Base-by-base conservation (phyloP, 2,888 invertebrate species). In the Ennomos quercinarius region DNA sequence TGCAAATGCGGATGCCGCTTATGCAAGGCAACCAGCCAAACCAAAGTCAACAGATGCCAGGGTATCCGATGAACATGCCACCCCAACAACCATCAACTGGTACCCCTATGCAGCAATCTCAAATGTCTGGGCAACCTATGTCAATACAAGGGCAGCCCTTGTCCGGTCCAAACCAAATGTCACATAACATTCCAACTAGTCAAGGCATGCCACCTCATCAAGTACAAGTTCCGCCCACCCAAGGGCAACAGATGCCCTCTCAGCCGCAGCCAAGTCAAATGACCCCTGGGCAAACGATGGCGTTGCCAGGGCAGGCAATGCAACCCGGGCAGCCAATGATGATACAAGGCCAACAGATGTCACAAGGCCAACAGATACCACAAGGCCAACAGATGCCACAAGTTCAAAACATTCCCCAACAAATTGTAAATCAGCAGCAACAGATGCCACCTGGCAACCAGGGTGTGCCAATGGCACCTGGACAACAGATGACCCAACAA, bases 1-100 rank as follows among this genome's bases (percentile, higher is more conserved):
- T 91, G 83, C 89, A 88, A 74, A 84, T 91, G 84, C 86, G 91
- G 73, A 86, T 90, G 85, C 83, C 89, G 8, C 67, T 84, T 46
- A 83, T 86, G 78, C 88, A 81, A 65, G 83, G 81, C 10, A 84
- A 78, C 57, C 83, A 81, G 53, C 77, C 80, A 8, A 85, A 76
- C 60, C 55, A 72, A 27, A 83, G 78, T 56, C 84, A 80, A 54
- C 87, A 85, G 73, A 73, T 83, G 2, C 80, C 83, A 9, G 83
- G 80, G n/a, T 91, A 84, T 59, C 75, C 82, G 9, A 74, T 85
- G 66, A 84, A 76, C 67, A 74, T 86, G 66, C 81, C 78, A 45
- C 88, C 79, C 68, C 88, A 80, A 61, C 76, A 79, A 58, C 69
- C 55, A 5, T 44, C 60, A 39, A 66, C 80, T 45, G 77, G 77